phyloP scores from a whole-genome alignment of 1,140 invertebrate species.

The Helicoverpa zea region DNA sequence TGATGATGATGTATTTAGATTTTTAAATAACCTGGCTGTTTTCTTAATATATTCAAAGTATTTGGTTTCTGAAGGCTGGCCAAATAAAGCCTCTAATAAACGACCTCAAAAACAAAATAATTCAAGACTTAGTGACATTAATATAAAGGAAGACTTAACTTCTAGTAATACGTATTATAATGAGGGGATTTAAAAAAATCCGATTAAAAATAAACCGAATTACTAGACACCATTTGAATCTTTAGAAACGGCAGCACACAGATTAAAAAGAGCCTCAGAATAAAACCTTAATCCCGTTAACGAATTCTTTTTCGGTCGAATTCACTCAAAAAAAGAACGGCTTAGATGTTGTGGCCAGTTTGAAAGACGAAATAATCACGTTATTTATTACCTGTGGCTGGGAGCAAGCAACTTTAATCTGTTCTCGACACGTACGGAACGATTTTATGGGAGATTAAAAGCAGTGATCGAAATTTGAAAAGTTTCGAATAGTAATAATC shows the following conservation, averaged over 20 bases:
- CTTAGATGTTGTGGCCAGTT: constrained; percentile 71
- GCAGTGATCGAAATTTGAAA: constrained; percentile 72
- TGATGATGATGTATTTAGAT: background rate
- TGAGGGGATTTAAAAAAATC: constrained; percentile 19
- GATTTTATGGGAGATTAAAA: constrained; percentile 83
- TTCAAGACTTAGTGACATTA: background rate
- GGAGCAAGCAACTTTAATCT: constrained; percentile 81
- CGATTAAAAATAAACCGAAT: constrained; percentile 16
- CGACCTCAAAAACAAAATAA: background rate
- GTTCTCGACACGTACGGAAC: constrained; percentile 74
- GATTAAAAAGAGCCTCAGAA: constrained; percentile 34
- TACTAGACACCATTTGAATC: constrained; percentile 23
- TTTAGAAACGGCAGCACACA: constrained; percentile 39
- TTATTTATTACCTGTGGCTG: constrained; percentile 82
- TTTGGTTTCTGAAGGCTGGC: too few species aligned
- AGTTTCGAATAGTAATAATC: constrained; percentile 71
- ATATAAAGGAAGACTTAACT: background rate
- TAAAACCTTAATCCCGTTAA: constrained; percentile 71
- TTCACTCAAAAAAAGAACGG: constrained; percentile 68
- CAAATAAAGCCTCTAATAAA: too few species aligned
- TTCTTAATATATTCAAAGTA: background rate
- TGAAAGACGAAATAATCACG: constrained; percentile 81
- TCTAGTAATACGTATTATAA: background rate
- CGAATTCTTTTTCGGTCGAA: constrained; percentile 71
- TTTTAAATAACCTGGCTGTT: background rate